Percentiles rank a stretch among this genome's conserved stretches.
phyloP scores from a whole-genome alignment of 2,888 invertebrate species.

The Nomada lathburiana region DNA sequence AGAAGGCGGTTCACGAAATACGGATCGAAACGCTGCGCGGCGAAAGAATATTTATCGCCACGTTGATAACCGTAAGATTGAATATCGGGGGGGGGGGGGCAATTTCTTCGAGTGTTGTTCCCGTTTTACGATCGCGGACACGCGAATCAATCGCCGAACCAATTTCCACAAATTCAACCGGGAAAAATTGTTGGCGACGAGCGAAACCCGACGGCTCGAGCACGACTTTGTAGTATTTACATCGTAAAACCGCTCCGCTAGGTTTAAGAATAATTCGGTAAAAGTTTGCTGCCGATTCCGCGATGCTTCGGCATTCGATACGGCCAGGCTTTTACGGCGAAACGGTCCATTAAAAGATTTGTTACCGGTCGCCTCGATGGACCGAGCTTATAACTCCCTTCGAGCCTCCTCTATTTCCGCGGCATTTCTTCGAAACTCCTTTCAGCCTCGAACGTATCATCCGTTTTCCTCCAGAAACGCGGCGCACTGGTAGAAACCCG shows the following conservation, averaged over 20 bases:
- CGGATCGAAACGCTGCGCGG: constrained; percentile 38
- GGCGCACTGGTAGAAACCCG: constrained; percentile 59
- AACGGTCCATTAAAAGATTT: too few relatives aligned
- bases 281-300: too few relatives aligned
- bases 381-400: too few relatives aligned
- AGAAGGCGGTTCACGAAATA: constrained; percentile 54
- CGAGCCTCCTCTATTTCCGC: too few relatives aligned
- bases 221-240: too few relatives aligned
- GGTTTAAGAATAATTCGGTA: too few relatives aligned
- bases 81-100: not conserved
- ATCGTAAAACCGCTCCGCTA: too few relatives aligned
- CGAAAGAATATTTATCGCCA: constrained; percentile 40
- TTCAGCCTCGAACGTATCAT: constrained; percentile 53
- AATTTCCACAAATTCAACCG: not conserved
- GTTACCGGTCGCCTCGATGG: too few relatives aligned
- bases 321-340: too few relatives aligned
- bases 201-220: constrained; percentile 1
- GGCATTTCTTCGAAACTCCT: constrained; percentile 14
- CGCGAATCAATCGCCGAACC: constrained; percentile 23
- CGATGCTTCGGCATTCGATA: too few relatives aligned
- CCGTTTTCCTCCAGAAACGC: constrained; percentile 63
- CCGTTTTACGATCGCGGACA: constrained; percentile 3
- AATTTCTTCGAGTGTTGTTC: constrained; percentile 15
- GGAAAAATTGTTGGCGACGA: not conserved
- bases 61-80: not conserved